These are phyloP conservation scores for Nesogale talazaci DNA, from an alignment of 2,113 vertebrate genomes.

Conservation along the genomic window DNA sequence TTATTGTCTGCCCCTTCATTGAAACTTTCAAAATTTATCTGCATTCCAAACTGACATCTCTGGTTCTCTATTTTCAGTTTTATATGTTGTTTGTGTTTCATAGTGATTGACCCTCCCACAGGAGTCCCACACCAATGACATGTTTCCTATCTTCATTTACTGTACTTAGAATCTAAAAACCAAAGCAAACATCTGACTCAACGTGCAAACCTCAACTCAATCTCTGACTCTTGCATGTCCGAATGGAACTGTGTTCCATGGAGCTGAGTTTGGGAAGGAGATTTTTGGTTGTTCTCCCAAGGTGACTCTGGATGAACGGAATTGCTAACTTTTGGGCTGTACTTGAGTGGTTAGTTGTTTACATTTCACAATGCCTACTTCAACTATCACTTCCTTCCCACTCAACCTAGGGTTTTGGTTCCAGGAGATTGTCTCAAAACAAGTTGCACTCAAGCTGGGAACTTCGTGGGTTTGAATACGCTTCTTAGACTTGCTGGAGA, in stretches of 20 bases:
- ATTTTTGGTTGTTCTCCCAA: neutral
- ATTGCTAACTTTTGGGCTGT: neutral
- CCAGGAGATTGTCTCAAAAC: neutral
- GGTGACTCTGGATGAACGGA: neutral
- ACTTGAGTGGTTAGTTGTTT: neutral
- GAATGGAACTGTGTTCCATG: neutral
- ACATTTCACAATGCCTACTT: neutral
- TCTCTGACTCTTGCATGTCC: neutral
- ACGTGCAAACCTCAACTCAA: neutral
- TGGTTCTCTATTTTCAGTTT: no score
- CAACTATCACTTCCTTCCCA: neutral
- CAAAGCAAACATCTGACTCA: neutral
- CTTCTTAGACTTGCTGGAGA: neutral
- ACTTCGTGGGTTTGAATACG: neutral
- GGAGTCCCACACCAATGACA: rapidly evolving
- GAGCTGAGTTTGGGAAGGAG: neutral
- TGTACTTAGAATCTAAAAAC: neutral
- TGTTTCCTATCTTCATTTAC: no score
- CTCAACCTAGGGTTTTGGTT: no score
- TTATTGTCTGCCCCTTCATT: no score
- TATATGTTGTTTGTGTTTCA: no score
- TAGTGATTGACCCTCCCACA: rapidly evolving
- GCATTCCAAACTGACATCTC: no score
- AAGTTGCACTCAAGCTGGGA: no score
- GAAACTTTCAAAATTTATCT: no score